Conservation (phyloP, 2,888 invertebrate species). For the Tetropium fuscum region DNA sequence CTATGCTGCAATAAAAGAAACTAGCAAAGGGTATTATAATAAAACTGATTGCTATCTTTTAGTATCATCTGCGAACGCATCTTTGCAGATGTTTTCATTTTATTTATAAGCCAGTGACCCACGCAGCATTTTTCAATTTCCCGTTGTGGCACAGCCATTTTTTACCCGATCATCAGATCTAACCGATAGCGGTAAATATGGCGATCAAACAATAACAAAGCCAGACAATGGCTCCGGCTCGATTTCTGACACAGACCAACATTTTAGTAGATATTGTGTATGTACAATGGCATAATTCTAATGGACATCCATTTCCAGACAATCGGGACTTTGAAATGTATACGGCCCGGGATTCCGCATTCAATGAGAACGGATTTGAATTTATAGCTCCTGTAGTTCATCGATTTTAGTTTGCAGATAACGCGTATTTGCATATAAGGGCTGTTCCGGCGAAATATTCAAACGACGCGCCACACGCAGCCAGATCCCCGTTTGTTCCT, state of each 20-base stretch:
- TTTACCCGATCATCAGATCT: neutral
- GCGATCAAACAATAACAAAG: neutral
- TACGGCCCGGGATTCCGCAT: slow-evolving; percentile 49
- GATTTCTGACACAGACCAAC: slow-evolving; percentile 7
- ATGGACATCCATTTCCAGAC: slow-evolving; percentile 39
- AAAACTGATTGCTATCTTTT: too few species aligned
- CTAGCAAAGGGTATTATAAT: too few species aligned
- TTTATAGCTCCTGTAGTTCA: slow-evolving; percentile 54
- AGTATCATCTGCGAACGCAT: too few species aligned
- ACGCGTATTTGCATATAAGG: slow-evolving; percentile 53
- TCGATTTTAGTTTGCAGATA: slow-evolving; percentile 53
- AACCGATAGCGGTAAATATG: neutral
- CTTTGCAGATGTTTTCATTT: too few species aligned
- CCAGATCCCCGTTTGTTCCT: slow-evolving; percentile 21
- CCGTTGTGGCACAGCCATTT: neutral
- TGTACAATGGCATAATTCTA: slow-evolving; percentile 48
- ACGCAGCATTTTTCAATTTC: neutral
- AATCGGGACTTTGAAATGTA: slow-evolving; percentile 48
- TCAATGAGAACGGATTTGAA: slow-evolving; percentile 53
- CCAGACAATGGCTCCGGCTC: neutral
- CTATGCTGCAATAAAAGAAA: too few species aligned
- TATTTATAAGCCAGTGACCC: slow-evolving; percentile 5
- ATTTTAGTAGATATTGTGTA: slow-evolving; percentile 11
- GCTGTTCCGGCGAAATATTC: slow-evolving; percentile 32
- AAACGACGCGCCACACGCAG: slow-evolving; percentile 28